Evolutionary conservation across 2,888 invertebrate species (phyloP).

Genomic region (Morpho achilles): DNA sequence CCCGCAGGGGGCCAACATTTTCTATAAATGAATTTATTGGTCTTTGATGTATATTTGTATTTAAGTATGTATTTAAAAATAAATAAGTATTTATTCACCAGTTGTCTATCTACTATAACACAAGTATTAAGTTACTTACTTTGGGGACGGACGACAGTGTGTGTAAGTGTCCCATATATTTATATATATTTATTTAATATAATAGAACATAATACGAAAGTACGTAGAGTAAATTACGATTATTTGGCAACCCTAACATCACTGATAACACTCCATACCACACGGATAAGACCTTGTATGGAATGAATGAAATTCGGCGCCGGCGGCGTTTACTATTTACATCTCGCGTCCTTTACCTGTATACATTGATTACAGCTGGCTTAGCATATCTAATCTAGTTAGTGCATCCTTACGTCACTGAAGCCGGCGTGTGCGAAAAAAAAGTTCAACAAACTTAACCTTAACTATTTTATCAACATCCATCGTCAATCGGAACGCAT

Average conservation of each 20-base stretch:
- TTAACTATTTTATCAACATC: slow-evolving; percentile 34
- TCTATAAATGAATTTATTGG: no score
- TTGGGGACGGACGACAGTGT: no score
- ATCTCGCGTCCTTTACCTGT: slow-evolving; percentile 44
- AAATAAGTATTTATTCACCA: no score
- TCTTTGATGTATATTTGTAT: no score
- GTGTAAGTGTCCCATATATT: no score
- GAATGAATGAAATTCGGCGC: slow-evolving; percentile 39
- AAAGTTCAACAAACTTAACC: slow-evolving; percentile 72
- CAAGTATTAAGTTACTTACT: no score
- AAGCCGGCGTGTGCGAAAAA: slow-evolving; percentile 56
- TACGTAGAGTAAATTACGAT: background rate
- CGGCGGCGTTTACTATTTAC: slow-evolving; percentile 36
- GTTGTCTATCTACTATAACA: no score
- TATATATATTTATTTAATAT: no score
- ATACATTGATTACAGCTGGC: slow-evolving; percentile 39
- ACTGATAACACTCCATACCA: slow-evolving; percentile 41
- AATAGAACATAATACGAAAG: background rate
- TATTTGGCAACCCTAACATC: slow-evolving; percentile 4
- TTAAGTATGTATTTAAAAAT: no score
- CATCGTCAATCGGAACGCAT: slow-evolving; percentile 32
- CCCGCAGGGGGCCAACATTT: no score
- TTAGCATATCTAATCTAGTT: slow-evolving; percentile 70
- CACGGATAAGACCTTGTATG: slow-evolving; percentile 45
- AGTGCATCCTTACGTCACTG: slow-evolving; percentile 64